Base-by-base conservation (phyloP, 2,113 vertebrate genomes). In the Muntiacus muntjak region DNA sequence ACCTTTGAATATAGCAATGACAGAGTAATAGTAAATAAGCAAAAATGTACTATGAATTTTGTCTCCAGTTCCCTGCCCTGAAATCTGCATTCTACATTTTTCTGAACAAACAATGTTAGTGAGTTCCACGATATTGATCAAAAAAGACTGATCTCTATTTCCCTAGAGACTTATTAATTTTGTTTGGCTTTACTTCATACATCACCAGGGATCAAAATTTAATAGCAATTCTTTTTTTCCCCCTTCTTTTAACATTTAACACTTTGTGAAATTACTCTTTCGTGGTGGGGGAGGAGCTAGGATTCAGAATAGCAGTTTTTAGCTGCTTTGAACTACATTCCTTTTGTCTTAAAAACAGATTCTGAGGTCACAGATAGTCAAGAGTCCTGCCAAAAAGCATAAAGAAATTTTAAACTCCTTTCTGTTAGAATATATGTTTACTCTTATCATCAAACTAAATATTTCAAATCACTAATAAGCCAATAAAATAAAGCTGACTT, bases 261-360 rank as follows among this genome's bases (percentile, higher is more conserved):
- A 62, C 17, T 10, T 83, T 79, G 23, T 87, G 33, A 87, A 91
- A 1, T 95, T 36, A 50, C 8, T 89, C 1, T 57, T 90, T 94
- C 2, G 4, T 55, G 7, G 7, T 40, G 3, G 40, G 40, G 40
- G 36, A 9, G 43, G 5, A 2, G 0, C 2, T 91, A 15, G 11
- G 25, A 76, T 60, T 92, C 19, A 87, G 43, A 89, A 47, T 47
- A 89, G 14, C 2, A 91, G 36, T n/a, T 85, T 79, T 76, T 26
- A 79, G 6, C 40, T 91, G 5, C 14, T 91, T 93, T 91, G 19
- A 87, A 60, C 28, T 36, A 1, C 1, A 52, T 71, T 91, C 14
- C 50, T 54, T 81, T 88, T 47, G 0, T 52, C 71, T 87, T 95
- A 45, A 79, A 62, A 89, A 87, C 88, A 84, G 30, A 62, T 83